Base-by-base conservation (phyloP, 2,113 vertebrate genomes). In the Xenopus laevis region DNA sequence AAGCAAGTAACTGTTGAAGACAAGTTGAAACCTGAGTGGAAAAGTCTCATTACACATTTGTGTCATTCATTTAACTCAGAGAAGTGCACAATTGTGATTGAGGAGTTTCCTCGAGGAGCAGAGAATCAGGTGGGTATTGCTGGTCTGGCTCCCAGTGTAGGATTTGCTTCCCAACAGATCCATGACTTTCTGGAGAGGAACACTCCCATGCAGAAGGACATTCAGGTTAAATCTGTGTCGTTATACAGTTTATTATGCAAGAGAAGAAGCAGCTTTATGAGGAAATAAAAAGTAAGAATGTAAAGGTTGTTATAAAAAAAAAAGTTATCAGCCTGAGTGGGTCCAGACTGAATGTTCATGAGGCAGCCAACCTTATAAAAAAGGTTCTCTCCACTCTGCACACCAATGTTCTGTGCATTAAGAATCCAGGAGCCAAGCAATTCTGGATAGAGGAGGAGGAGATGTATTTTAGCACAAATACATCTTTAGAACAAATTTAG, bases 341-440 rank as follows among this genome's bases (percentile, higher is more conserved):
- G 7, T 79, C 85, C 15, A 93, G 79, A 78, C 18, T 12, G 7
- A 65, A 87, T 66, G 88, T 96, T 0, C 0, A 17, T 23, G 10
- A 86, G 2, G 83, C 70, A 33, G 65, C 79, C 15, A 2, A 15
- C 1, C 1, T 13, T 0, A 46, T 94, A 46, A 67, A 81, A 63
- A 9, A 85, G 30, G 2, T 81, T 16, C 1, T 86, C 1, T 83
- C 80, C 9, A 88, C 86, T 0, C 33, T 92, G 33, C 57, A 46
- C 69, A 74, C 82, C 58, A 83, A 84, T 23, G 73, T 1, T 1
- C 77, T 93, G 9, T 8, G 1, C 33, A 46, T 93, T 2, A 67
- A 66, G 71, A 91, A 82, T 60, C 88, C 95, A 0, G 94, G 93
- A 63, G 83, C 84, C 17, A 92, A 82, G 65, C 86, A 86, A 16